Evolutionary conservation across 2,888 invertebrate genomes (phyloP).

Genomic region (Heterodera filipjevi): DNA sequence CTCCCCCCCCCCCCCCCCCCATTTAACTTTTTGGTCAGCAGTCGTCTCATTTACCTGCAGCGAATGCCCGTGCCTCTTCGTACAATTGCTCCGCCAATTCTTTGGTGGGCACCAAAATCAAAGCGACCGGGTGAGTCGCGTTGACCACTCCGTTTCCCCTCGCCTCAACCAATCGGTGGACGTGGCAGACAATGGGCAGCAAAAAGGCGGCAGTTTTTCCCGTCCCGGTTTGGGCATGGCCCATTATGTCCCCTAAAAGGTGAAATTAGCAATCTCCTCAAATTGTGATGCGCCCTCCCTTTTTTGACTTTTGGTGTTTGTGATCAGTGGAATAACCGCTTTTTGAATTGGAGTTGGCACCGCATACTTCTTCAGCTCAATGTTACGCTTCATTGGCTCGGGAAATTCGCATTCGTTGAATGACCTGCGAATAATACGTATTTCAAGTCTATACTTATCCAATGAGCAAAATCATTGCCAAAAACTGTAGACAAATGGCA

Average conservation of each 20-base stretch:
- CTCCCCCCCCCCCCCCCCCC: no score
- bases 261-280: not conserved
- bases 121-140: conserved; percentile 15
- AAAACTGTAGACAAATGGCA: no score
- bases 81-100: conserved; percentile 33
- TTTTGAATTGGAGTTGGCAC: conserved; percentile 27
- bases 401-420: not conserved
- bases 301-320: conserved; percentile 16
- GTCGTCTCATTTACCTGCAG: conserved; percentile 4
- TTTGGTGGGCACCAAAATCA: conserved; percentile 34
- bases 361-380: conserved; percentile 21
- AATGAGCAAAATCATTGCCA: not conserved
- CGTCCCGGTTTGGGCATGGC: conserved; percentile 35
- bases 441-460: no score
- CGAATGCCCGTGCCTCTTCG: conserved; percentile 30
- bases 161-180: conserved; percentile 12
- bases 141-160: not conserved
- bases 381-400: conserved; percentile 12
- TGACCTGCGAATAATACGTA: not conserved
- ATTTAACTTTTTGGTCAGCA: not conserved
- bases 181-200: conserved; percentile 27
- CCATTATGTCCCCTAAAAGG: conserved; percentile 31
- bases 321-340: conserved; percentile 30
- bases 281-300: not conserved
- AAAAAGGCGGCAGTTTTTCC: conserved; percentile 36